A percentile compares a stretch with the other conserved stretches of the same genome.
phyloP scores from a whole-genome alignment of 2,797 vertebrate species.

The Syngnathus rostellatus region DNA sequence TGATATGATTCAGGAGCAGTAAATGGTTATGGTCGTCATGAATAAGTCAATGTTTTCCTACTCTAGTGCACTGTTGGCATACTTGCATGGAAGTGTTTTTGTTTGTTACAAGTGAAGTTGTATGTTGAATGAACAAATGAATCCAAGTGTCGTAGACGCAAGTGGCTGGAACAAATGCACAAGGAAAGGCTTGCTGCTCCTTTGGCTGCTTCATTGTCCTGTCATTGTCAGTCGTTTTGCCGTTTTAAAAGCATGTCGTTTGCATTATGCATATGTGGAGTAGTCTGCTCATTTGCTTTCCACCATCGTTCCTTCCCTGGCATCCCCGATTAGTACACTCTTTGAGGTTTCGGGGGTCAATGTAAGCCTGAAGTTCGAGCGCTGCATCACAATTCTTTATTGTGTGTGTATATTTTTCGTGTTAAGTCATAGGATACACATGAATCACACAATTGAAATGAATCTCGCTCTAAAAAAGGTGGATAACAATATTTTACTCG shows the following conservation, averaged over 20 bases:
- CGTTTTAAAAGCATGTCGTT: constrained; percentile 68
- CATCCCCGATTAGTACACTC: no score
- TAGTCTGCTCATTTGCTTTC: constrained; percentile 15
- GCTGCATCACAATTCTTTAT: not conserved
- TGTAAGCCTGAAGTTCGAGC: no score
- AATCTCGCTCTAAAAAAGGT: not conserved
- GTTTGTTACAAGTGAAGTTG: constrained; percentile 36
- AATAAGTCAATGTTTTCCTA: constrained; percentile 34
- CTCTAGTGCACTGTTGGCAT: constrained; percentile 30
- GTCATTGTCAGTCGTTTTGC: constrained; percentile 67
- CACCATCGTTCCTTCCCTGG: not conserved
- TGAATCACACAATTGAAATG: not conserved
- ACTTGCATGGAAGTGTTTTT: constrained; percentile 31
- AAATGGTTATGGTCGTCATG: constrained; percentile 8
- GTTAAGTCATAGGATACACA: not conserved
- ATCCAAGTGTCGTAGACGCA: constrained; percentile 28
- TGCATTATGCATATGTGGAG: constrained; percentile 67
- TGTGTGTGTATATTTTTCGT: not conserved
- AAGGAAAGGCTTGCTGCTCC: constrained; percentile 43
- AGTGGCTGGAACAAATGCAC: constrained; percentile 25
- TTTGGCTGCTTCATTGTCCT: constrained; percentile 62
- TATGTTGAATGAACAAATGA: constrained; percentile 20
- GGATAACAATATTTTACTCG: not conserved
- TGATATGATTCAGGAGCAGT: not conserved
- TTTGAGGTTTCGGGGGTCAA: no score